Percentiles rank a stretch among this genome's conserved stretches.
These are phyloP conservation scores for Hydrocynus forskahlii DNA, from an alignment of 2,797 vertebrate genomes.

Conservation along the genomic window DNA sequence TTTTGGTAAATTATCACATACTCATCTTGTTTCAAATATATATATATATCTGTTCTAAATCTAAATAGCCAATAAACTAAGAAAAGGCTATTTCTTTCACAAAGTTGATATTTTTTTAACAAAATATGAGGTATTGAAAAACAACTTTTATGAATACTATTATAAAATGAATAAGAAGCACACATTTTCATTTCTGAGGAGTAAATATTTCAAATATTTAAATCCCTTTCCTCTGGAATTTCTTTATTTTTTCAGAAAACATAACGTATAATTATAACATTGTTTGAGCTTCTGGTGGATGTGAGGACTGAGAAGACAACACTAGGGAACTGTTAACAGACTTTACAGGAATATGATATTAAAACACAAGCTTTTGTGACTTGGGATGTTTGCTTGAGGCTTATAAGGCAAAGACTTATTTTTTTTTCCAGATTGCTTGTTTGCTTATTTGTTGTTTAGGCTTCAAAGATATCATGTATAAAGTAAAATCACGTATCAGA, in stretches of 20 bases:
- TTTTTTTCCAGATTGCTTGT: neutral
- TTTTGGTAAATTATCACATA: too few relatives aligned
- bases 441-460: neutral
- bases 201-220: neutral
- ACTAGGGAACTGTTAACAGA: neutral
- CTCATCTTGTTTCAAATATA: too few relatives aligned
- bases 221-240: neutral
- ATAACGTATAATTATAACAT: neutral
- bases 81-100: neutral
- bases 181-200: too few relatives aligned
- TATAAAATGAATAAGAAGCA: too few relatives aligned
- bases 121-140: too few relatives aligned
- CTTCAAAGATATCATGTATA: slow-evolving; percentile 9
- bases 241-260: neutral
- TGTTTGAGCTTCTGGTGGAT: neutral
- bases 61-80: neutral
- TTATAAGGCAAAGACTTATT: neutral
- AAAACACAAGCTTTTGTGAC: neutral
- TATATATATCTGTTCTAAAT: too few relatives aligned
- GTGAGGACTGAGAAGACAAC: neutral
- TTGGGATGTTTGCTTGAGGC: neutral
- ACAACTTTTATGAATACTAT: too few relatives aligned
- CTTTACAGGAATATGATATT: neutral
- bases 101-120: too few relatives aligned
- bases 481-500: neutral